Base-by-base conservation (phyloP, 2,113 vertebrate species). In the Cromileptes altivelis region DNA sequence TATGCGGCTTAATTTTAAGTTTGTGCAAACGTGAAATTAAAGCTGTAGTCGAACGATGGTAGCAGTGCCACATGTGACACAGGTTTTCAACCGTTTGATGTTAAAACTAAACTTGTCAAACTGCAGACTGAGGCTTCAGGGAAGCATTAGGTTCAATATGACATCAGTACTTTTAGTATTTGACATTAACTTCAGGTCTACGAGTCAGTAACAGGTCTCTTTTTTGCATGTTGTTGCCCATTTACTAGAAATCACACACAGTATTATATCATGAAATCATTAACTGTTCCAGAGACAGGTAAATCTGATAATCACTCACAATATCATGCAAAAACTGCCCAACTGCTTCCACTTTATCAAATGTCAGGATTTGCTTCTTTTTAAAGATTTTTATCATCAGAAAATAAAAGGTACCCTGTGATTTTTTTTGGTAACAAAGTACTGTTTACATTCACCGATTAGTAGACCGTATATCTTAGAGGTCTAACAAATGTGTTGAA, bases 11-110 rank as follows among this genome's bases (percentile, higher is more conserved):
- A 63, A 60, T 45, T 58, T 42, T 61, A 27, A 21, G 27, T 18
- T 70, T 63, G 80, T 61, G 68, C 33, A 75, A 64, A 80, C 14
- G 85, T 75, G 87, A 82, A 76, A 74, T 88, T 90, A 89, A 91
- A 90, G 83, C 87, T 85, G 60, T 62, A 57, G 82, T 78, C 50
- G 30, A 25, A 67, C 73, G 50, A 64, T 15, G 61, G 65, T 68
- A 21, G 57, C 70, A 17, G 19, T 1, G 75, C 50, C 70, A 74
- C 69, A 13, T 9, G 30, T 30, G 65, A 47, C 33, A 77, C 8
- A 0, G 40, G 55, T 33, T 30, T 23, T 68, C 67, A 50, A 17
- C 21, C 6, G 40, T 30, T 60, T 3, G 33, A 53, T 65, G 45
- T 75, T 60, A n/a, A 80, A 74, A 52, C 17, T 53, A 19, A 18